phyloP scores from a whole-genome alignment of 2,888 invertebrate genomes.

The Steromphala cineraria region DNA sequence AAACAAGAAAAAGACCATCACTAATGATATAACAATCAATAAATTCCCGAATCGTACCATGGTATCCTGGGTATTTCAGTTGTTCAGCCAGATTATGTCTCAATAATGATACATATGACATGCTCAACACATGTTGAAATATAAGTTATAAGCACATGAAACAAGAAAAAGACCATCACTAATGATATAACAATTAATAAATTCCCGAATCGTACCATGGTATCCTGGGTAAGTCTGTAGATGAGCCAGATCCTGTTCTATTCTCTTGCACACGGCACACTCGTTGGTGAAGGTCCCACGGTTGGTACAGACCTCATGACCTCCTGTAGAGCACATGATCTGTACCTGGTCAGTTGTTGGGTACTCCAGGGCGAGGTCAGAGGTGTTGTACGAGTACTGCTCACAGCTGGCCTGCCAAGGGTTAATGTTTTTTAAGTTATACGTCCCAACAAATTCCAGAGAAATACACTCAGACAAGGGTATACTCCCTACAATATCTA shows the following conservation, averaged over 20 bases:
- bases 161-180: no score
- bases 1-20: no score
- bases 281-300: slow-evolving; percentile 20
- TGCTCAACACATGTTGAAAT: no score
- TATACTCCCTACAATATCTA: no score
- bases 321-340: background rate
- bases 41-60: no score
- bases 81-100: background rate
- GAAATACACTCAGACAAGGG: no score
- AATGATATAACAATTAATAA: no score
- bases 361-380: slow-evolving; percentile 22
- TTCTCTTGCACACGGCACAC: slow-evolving; percentile 13
- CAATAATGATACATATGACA: background rate
- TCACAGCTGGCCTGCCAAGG: slow-evolving; percentile 18
- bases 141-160: no score
- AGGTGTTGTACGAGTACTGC: slow-evolving; percentile 15
- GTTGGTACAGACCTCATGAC: slow-evolving; percentile 6
- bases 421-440: no score
- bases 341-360: background rate
- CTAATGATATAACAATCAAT: no score
- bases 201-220: no score
- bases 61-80: background rate
- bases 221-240: background rate
- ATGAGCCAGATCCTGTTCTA: background rate
- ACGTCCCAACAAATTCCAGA: no score